A percentile compares a stretch with the other conserved stretches of the same genome.
These are phyloP conservation scores for Triplophysa yarkandensis DNA, from an alignment of 2,797 vertebrate species.

Conservation along the genomic window DNA sequence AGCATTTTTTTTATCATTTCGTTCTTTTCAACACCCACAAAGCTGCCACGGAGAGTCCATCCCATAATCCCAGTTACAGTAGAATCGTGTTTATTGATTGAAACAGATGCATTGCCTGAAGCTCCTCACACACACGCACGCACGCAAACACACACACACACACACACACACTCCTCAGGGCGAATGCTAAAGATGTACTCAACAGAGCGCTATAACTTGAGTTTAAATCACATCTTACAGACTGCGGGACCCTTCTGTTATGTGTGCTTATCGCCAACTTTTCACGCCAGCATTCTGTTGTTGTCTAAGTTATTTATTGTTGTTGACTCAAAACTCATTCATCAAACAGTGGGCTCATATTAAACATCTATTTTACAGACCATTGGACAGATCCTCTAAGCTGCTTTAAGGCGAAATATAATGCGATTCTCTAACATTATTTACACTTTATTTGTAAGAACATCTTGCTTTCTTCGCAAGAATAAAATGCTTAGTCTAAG, in stretches of 20 bases:
- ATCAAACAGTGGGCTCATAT: neutral
- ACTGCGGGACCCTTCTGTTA: constrained; percentile 22
- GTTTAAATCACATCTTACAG: constrained; percentile 50
- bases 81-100: constrained; percentile 29
- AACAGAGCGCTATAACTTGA: constrained; percentile 65
- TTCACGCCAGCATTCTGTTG: constrained; percentile 4
- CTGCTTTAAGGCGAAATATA: too few relatives aligned
- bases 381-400: too few relatives aligned
- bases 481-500: too few relatives aligned
- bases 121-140: constrained; percentile 53
- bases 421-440: too few relatives aligned
- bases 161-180: constrained; percentile 53
- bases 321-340: neutral
- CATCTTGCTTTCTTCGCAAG: too few relatives aligned
- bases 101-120: constrained; percentile 68
- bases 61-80: constrained; percentile 27
- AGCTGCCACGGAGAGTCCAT: constrained; percentile 16
- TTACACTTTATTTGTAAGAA: too few relatives aligned
- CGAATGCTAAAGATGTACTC: constrained; percentile 60
- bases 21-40: constrained; percentile 8
- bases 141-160: too few relatives aligned
- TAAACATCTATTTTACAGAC: neutral
- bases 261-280: constrained; percentile 3
- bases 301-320: neutral
- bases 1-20: neutral